A percentile compares a stretch with the other conserved stretches of the same genome.
These are phyloP conservation scores for Limenitis camilla DNA, from an alignment of 2,888 invertebrate species.

Conservation along the genomic window DNA sequence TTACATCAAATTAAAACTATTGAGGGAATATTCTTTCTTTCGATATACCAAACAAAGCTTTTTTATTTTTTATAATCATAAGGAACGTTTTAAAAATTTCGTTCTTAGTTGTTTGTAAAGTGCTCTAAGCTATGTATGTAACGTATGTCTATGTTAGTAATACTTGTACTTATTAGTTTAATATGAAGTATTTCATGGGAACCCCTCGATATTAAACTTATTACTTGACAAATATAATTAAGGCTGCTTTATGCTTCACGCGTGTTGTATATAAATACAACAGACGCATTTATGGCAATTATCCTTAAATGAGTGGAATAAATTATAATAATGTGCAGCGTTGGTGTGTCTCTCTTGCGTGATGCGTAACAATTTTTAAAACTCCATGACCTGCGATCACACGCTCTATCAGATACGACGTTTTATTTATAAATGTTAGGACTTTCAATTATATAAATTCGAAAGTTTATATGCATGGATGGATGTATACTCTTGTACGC, in stretches of 20 bases:
- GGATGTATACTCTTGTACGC: no score
- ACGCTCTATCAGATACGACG: conserved; percentile 28
- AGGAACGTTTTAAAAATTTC: no score
- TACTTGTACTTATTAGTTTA: no score
- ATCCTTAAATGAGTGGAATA: conserved; percentile 53
- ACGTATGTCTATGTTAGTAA: no score
- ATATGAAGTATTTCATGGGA: neutral
- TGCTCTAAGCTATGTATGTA: no score
- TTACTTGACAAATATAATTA: neutral
- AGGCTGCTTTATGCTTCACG: neutral
- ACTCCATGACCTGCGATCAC: conserved; percentile 23
- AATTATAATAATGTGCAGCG: conserved; percentile 44
- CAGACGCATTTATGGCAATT: conserved; percentile 52
- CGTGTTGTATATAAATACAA: conserved; percentile 41
- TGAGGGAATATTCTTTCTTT: no score
- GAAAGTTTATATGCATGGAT: no score
- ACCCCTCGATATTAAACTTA: neutral
- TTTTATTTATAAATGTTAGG: conserved; percentile 23
- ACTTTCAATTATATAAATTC: neutral
- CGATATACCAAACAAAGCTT: no score
- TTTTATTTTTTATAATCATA: no score
- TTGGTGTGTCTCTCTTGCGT: conserved; percentile 31
- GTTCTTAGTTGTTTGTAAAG: no score
- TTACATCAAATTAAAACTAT: no score
- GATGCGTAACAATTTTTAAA: conserved; percentile 32